A percentile compares a stretch with the other conserved stretches of the same genome.
Evolutionary conservation across 2,888 invertebrate species (phyloP).

Genomic region (Timema podura): DNA sequence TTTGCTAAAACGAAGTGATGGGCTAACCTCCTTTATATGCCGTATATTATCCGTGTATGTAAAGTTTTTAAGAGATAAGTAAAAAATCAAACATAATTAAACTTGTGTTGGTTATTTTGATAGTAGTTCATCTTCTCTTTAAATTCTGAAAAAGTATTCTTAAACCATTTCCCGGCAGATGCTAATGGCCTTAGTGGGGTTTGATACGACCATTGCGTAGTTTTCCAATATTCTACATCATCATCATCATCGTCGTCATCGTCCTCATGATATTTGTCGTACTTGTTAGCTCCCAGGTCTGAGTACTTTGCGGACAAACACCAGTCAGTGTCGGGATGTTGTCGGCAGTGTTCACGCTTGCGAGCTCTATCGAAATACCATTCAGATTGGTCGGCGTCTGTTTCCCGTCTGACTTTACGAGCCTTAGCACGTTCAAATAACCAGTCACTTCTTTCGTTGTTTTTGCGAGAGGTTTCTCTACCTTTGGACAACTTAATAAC

Average conservation of each 20-base stretch:
- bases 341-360: slow-evolving; percentile 17
- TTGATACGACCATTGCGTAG: slow-evolving; percentile 12
- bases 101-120: slow-evolving; percentile 9
- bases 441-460: slow-evolving; percentile 21
- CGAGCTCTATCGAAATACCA: slow-evolving; percentile 24
- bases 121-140: slow-evolving; percentile 21
- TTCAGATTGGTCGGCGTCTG: not conserved
- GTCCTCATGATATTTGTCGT: slow-evolving; percentile 7
- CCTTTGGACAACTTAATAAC: slow-evolving; percentile 18
- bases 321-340: slow-evolving; percentile 8
- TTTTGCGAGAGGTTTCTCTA: slow-evolving; percentile 14
- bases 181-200: not conserved
- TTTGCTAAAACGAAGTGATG: too few relatives aligned
- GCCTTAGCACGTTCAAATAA: slow-evolving; percentile 22
- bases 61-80: not conserved
- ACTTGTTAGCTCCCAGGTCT: not conserved
- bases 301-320: not conserved
- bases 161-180: slow-evolving; percentile 18
- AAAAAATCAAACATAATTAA: slow-evolving; percentile 10
- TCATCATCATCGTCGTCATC: slow-evolving; percentile 9
- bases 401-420: slow-evolving; percentile 19
- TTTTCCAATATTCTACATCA: not conserved
- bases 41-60: too few relatives aligned
- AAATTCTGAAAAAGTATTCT: slow-evolving; percentile 17
- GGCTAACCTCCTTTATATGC: too few relatives aligned